phyloP scores from a whole-genome alignment of 2,888 invertebrate species.

The Cryptophagus acutangulus region DNA sequence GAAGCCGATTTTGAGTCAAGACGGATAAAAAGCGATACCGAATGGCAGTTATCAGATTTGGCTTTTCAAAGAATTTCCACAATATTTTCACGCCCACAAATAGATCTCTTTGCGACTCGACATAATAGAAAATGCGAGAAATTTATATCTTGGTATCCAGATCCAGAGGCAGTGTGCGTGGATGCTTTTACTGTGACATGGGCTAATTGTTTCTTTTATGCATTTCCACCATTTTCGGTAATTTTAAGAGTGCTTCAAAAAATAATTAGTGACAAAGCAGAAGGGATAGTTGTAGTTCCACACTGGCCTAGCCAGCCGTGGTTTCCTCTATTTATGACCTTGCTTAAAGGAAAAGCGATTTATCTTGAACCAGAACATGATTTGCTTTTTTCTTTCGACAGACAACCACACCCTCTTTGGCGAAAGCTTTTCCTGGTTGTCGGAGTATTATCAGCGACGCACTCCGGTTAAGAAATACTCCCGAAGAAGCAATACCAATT shows the following conservation, averaged over 20 bases:
- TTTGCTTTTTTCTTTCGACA: conserved; percentile 5
- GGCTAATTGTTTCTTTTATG: conserved; percentile 17
- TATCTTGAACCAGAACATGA: conserved; percentile 1
- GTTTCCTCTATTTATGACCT: conserved; percentile 26
- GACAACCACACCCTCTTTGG: neutral
- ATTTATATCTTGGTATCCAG: conserved; percentile 30
- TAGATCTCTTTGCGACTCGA: conserved; percentile 10
- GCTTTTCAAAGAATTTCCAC: conserved; percentile 3
- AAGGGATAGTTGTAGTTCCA: conserved; percentile 29
- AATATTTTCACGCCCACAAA: conserved; percentile 5
- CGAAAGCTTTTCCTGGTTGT: conserved; percentile 5
- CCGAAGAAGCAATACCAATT: neutral
- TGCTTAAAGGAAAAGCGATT: neutral
- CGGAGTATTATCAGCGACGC: neutral
- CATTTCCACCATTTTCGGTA: conserved; percentile 21
- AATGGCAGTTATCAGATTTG: conserved; percentile 4
- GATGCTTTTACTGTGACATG: conserved; percentile 32
- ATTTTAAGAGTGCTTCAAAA: conserved; percentile 30
- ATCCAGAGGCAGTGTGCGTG: conserved; percentile 26
- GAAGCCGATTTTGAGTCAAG: conserved; percentile 9
- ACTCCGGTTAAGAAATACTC: neutral
- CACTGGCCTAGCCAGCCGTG: conserved; percentile 31
- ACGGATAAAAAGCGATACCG: neutral
- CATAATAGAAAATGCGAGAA: conserved; percentile 25
- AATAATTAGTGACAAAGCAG: conserved; percentile 28